Base-by-base conservation (phyloP, 2,797 vertebrate genomes). In the Cephalopachus bancanus region DNA sequence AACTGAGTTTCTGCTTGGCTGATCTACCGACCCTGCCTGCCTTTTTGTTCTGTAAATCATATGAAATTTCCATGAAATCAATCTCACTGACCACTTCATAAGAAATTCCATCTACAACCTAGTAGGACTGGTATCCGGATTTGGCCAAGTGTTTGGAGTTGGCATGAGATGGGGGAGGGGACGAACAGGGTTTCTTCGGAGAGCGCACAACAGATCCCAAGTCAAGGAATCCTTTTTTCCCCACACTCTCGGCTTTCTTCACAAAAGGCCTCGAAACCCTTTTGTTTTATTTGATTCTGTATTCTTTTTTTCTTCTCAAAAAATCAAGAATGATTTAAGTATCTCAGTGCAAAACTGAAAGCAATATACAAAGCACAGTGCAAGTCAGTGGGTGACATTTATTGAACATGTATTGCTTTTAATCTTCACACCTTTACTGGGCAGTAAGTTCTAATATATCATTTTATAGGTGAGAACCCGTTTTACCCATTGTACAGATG, bases 341-440 rank as follows among this genome's bases (percentile, higher is more conserved):
- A 83, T 94, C 89, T 97, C 49, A 65, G 44, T 92, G 30, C 90
- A 93, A 84, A 78, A 26, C n/a, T 84, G n/a, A 95, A 93, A 62
- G n/a, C 22, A 81, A 96, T 96, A 74, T 84, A 51, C 22, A 88
- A 95, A 74, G 14, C 22, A 64, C 60, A 89, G 49, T 80, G 67
- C 22, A 92, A 89, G 69, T 71, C 89, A 62, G 17, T 44, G 30
- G 20, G 80, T 86, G 86, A 33, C 14, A 75, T 86, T 89, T 72
- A 89, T 55, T 76, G 51, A 95, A 78, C 15, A 94, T 1, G 16
- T 75, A 91, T 72, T 76, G 80, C 22, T 96, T 95, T 83, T 71
- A 93, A 92, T 80, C 22, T 37, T 93, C 19, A 81, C 10, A 76
- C 33, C 28, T 90, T 95, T 93, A 55, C 76, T 81, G 44, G 62